A percentile compares a stretch with the other conserved stretches of the same genome.
Conservation (phyloP, 2,113 vertebrate species). For the Eclectus roratus region DNA sequence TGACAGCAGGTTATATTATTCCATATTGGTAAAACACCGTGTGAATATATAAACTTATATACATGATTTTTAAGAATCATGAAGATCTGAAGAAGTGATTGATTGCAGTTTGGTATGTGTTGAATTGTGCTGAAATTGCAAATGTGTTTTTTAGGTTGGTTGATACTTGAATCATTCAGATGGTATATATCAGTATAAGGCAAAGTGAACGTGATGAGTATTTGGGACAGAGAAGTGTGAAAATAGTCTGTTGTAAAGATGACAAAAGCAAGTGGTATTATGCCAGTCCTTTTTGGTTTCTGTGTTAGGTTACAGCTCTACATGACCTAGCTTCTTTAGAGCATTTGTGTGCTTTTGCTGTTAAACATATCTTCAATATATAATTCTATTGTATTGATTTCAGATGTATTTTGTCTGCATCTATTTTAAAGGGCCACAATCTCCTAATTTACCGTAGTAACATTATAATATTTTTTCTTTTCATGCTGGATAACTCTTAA, state of each 20-base stretch:
- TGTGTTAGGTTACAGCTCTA: neutral
- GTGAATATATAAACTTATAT: conserved; percentile 6
- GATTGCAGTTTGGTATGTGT: conserved; percentile 20
- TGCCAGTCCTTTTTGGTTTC: neutral
- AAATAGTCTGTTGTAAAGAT: neutral
- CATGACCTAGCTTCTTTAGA: neutral
- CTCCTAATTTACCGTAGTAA: neutral
- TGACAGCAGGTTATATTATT: conserved; percentile 38
- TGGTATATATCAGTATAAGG: neutral
- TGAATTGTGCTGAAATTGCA: conserved; percentile 29
- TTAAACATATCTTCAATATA: neutral
- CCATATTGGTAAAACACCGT: conserved; percentile 51
- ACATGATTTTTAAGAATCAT: neutral
- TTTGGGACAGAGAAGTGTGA: neutral
- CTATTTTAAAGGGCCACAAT: neutral
- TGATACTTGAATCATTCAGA: neutral
- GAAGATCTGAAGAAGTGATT: neutral
- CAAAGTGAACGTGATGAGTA: neutral
- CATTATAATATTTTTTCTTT: neutral
- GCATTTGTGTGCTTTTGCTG: neutral
- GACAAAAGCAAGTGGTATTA: neutral
- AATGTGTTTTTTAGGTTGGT: neutral
- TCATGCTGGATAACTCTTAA: neutral
- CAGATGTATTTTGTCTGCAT: neutral
- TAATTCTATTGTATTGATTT: neutral